Evolutionary conservation across 2,797 vertebrate genomes (phyloP).

Genomic region (Alfaro cultratus): DNA sequence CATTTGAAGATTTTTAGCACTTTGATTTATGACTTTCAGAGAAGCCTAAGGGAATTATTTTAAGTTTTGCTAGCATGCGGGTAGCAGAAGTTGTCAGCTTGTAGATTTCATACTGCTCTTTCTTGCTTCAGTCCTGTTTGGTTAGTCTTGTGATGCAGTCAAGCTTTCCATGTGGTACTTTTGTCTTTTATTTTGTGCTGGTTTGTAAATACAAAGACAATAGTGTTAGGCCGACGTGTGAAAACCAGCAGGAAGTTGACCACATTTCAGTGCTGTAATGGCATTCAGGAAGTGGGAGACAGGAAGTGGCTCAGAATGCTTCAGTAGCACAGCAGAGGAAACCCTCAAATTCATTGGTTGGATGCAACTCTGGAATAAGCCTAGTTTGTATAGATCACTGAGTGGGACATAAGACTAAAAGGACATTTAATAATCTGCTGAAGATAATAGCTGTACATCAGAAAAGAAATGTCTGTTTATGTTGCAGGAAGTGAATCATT

Average conservation of each 20-base stretch:
- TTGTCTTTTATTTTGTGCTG: not conserved
- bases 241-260: constrained; percentile 70
- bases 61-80: constrained; percentile 39
- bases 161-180: not conserved
- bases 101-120: constrained; percentile 5
- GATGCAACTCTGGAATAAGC: constrained; percentile 42
- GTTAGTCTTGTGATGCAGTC: not conserved
- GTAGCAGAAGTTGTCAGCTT: constrained; percentile 30
- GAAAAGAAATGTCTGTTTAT: not conserved
- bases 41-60: constrained; percentile 42
- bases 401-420: not conserved
- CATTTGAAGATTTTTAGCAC: constrained; percentile 37
- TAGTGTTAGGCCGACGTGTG: constrained; percentile 33
- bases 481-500: constrained; percentile 2
- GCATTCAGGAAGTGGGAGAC: constrained; percentile 76
- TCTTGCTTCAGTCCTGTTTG: not conserved
- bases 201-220: constrained; percentile 7
- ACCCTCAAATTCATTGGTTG: constrained; percentile 34
- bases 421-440: not conserved
- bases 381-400: constrained; percentile 20
- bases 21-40: constrained; percentile 40
- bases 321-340: constrained; percentile 56
- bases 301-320: constrained; percentile 76
- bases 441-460: constrained; percentile 5
- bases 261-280: constrained; percentile 66